A percentile compares a stretch with the other conserved stretches of the same genome.
These are phyloP conservation scores for Notarius lentiginosus DNA, from an alignment of 2,113 vertebrate genomes.

Conservation along the genomic window DNA sequence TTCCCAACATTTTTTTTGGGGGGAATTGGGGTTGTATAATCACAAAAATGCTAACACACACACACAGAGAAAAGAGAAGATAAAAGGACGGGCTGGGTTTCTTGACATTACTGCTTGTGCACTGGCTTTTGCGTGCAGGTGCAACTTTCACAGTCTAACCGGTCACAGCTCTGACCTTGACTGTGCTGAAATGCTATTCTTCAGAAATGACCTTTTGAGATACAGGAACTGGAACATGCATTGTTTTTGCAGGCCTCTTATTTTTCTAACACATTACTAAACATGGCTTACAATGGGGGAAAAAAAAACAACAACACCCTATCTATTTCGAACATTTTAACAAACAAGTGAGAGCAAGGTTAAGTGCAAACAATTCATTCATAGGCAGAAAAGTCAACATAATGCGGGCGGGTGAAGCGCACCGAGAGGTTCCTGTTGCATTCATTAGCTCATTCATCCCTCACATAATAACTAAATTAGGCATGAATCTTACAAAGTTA, in stretches of 20 bases:
- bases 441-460: constrained; percentile 69
- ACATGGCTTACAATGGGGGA: neutral
- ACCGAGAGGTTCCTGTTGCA: constrained; percentile 54
- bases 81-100: neutral
- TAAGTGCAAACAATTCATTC: constrained; percentile 63
- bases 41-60: neutral
- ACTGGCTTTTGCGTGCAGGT: neutral
- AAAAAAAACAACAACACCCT: constrained; percentile 37
- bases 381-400: constrained; percentile 46
- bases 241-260: neutral
- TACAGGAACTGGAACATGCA: neutral
- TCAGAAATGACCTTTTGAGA: neutral
- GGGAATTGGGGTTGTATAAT: neutral
- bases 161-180: neutral
- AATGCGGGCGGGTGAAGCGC: constrained; percentile 54
- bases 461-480: constrained; percentile 72
- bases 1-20: too few relatives aligned
- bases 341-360: constrained; percentile 55
- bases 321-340: constrained; percentile 58
- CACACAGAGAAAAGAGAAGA: neutral
- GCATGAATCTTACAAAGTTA: constrained; percentile 70
- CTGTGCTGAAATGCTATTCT: neutral
- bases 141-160: neutral
- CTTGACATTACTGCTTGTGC: neutral
- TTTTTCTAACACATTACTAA: neutral